Evolutionary conservation across 2,888 invertebrate species (phyloP), one percentile per base, ranked within the genome.

Genomic region (Andrena haemorrhoa): DNA sequence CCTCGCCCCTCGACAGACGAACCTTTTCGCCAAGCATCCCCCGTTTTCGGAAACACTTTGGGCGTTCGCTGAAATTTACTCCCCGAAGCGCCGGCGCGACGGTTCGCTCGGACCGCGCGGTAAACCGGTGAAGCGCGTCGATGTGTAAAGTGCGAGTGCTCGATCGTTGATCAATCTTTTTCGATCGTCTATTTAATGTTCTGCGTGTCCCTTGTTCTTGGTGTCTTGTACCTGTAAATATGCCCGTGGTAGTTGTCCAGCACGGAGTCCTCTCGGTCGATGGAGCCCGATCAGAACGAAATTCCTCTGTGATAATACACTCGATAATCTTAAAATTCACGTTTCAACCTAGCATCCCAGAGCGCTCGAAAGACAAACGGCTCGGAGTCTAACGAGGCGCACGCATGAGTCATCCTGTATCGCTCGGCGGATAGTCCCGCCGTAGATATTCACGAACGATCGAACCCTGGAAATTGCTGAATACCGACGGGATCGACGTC

Each of bases 141-240:
- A 63, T 10, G 7, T 23, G 5, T 29, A 8, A 76, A 65, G 31
- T 63, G 63, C 86, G 77, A 78, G 83, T 77, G 85, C 85, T 83
- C 75, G 83, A 87, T 86, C 82, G 73, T 82, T 75, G 77, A 86
- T 83, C 89, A 74, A 65, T 35, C 58, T 35, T 5, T 41, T 53
- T 77, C 75, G 69, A 81, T 88, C 86, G 74, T 82, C 82, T 79
- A 75, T 82, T 87, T 84, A 77, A 84, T 86, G 86, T 89, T 86
- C 86, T 85, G 79, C 87, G 87, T 89, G 85, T 90, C 85, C 89
- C 84, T 88, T 78, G 86, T 88, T 88, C 83, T 89, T 74, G 85
- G 75, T 89, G 86, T 89, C 85, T 84, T 75, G 73, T 83, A 41
- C 31, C 72, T 79, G 72, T 72, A 75, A 73, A 85, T 71, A 75